phyloP scores from a whole-genome alignment of 2,888 invertebrate genomes.

The Osmoderma eremita region DNA sequence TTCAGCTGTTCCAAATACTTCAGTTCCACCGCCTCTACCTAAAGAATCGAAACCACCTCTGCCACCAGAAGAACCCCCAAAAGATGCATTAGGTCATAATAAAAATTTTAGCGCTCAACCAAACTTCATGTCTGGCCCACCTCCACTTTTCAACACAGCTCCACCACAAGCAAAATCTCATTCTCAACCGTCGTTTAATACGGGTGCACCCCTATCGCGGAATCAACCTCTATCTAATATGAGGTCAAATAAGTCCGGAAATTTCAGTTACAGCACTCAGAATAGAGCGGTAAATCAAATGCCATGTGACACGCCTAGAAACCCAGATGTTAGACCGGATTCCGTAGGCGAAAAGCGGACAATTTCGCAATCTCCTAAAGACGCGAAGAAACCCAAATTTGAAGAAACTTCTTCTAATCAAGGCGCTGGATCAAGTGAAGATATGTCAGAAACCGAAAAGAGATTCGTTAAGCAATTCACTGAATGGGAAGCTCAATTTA shows the following conservation, averaged over 20 bases:
- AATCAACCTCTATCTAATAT: conserved; percentile 55
- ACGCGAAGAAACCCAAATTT: conserved; percentile 47
- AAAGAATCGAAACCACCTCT: conserved; percentile 62
- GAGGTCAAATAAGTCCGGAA: conserved; percentile 41
- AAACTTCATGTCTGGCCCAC: conserved; percentile 46
- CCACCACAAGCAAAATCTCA: conserved; percentile 51
- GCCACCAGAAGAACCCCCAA: conserved; percentile 59
- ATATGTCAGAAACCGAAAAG: conserved; percentile 76
- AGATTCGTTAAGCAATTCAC: conserved; percentile 89
- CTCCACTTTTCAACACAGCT: conserved; percentile 48
- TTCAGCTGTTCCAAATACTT: conserved; percentile 56
- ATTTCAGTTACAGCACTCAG: conserved; percentile 34
- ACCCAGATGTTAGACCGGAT: conserved; percentile 45
- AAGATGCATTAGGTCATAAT: conserved; percentile 18
- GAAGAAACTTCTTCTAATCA: conserved; percentile 27
- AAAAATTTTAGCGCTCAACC: conserved; percentile 29
- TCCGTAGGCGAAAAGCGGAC: conserved; percentile 43
- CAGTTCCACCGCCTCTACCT: conserved; percentile 65
- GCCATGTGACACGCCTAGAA: conserved; percentile 52
- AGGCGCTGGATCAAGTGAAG: conserved; percentile 51
- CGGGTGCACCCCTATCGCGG: conserved; percentile 52
- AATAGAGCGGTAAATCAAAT: conserved; percentile 53
- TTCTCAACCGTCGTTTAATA: conserved; percentile 47
- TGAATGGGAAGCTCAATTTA: conserved; percentile 92
- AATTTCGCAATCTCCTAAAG: conserved; percentile 42